Base-by-base conservation (phyloP, 2,797 vertebrate species). In the Pipistrellus nathusii region DNA sequence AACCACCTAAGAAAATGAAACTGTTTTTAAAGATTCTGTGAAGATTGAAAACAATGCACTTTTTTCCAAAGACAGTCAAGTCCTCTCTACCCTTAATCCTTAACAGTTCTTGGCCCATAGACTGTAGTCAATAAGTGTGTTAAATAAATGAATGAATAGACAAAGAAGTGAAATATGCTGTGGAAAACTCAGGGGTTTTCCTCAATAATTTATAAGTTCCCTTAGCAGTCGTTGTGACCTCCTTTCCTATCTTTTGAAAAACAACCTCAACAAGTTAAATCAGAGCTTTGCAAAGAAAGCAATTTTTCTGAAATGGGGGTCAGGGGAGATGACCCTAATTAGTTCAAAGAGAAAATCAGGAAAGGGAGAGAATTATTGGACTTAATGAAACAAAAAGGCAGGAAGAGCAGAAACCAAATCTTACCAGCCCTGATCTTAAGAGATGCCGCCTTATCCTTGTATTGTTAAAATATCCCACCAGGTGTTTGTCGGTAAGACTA, bases 401-500 rank as follows among this genome's bases (percentile, higher is more conserved):
- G 25, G 3, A 51, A 72, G 80, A 82, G 95, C 88, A 7, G 20
- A 93, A 94, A 80, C 17, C 68, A 20, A 78, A 0, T 97, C 99
- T 92, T 98, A 99, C 99, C 99, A 99, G 98, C 38, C 99, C 99
- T 7, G 99, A 99, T 98, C 98, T 99, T 89, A 98, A 98, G 51
- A 99, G 98, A 93, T 99, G 99, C 90, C 97, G 98, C 94, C 99
- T 98, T 97, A 99, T 99, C 91, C 99, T 98, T 38, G 97, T 97
- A 93, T 99, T 99, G 98, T 98, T 99, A 98, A 99, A 99, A 97
- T 99, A 99, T 48, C 99, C 99, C 6, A 97, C 97, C 55, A 99
- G 98, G 95, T 99, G 99, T 98, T 99, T 99, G 98, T 99, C 99
- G 1, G 98, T 99, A 21, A 99, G 99, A 86, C 99, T 99, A 95